Percentiles rank a stretch among this genome's conserved stretches.
Conservation (phyloP, 64 coral and sea anemone species). For the Catalaphyllia jardinei region DNA sequence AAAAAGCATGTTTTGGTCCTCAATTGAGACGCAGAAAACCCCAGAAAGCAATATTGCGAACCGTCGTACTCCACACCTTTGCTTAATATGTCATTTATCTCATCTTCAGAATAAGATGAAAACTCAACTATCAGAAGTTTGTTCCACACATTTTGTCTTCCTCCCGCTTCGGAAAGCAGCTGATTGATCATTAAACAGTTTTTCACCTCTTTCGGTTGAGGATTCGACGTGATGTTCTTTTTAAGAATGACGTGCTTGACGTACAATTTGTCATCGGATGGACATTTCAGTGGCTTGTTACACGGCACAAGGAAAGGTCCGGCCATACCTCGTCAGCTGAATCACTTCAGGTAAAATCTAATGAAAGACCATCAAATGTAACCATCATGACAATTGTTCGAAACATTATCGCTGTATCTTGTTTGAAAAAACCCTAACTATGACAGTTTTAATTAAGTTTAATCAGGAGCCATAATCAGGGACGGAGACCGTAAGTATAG, state of each 20-base stretch:
- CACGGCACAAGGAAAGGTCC: neutral
- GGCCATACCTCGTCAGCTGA: neutral
- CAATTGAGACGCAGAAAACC: slow-evolving; percentile 40
- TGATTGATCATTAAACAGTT: neutral
- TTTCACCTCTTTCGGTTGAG: neutral
- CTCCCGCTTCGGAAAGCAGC: neutral
- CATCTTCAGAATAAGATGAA: neutral
- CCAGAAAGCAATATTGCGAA: slow-evolving; percentile 35
- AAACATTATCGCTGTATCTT: too few species aligned
- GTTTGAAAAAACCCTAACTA: neutral
- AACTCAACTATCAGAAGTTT: slow-evolving; percentile 29
- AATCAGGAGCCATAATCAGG: too few species aligned
- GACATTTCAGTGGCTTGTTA: neutral
- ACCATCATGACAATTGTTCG: neutral
- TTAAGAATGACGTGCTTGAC: neutral
- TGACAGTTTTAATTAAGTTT: neutral
- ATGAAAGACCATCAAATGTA: neutral
- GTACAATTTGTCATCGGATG: neutral
- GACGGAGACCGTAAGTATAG: too few species aligned
- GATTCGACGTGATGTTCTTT: neutral
- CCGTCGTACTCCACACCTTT: slow-evolving; percentile 3
- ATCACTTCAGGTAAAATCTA: neutral
- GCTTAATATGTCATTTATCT: slow-evolving; percentile 12
- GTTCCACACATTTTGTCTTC: neutral
- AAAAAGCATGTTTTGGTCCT: slow-evolving; percentile 65